These are phyloP conservation scores for Gila orcuttii DNA, from an alignment of 2,113 vertebrate species.

Conservation along the genomic window DNA sequence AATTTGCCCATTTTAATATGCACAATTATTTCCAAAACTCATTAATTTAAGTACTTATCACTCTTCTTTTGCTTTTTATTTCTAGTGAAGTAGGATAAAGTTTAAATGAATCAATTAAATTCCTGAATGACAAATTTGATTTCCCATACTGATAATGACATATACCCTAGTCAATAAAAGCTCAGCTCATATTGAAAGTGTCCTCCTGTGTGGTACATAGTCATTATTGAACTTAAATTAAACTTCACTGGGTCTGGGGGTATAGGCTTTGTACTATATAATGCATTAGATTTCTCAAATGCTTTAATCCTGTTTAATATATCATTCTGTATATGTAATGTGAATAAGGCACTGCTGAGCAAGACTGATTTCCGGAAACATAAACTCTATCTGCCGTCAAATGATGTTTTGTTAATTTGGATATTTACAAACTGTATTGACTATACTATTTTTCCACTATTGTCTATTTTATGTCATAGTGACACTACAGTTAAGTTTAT, in stretches of 20 bases:
- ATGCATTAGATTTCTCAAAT: slow-evolving; percentile 58
- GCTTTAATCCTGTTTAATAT: slow-evolving; percentile 64
- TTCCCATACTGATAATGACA: slow-evolving; percentile 71
- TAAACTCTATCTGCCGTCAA: neutral
- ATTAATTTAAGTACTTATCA: neutral
- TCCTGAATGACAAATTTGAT: slow-evolving; percentile 64
- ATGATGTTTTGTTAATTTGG: neutral
- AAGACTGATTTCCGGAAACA: neutral
- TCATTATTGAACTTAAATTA: slow-evolving; percentile 68
- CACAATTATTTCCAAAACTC: slow-evolving; percentile 9
- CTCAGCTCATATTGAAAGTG: slow-evolving; percentile 57
- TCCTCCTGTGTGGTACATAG: slow-evolving; percentile 60
- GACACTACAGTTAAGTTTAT: neutral
- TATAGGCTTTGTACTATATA: slow-evolving; percentile 58
- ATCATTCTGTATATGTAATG: slow-evolving; percentile 50
- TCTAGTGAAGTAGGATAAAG: slow-evolving; percentile 36
- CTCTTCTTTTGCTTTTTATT: slow-evolving; percentile 26
- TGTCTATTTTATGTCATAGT: neutral
- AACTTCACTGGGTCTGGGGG: slow-evolving; percentile 57
- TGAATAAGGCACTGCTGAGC: slow-evolving; percentile 14
- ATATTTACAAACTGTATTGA: neutral
- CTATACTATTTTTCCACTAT: neutral
- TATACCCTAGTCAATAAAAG: slow-evolving; percentile 67
- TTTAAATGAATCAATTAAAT: slow-evolving; percentile 69
- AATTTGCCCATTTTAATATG: neutral